Evolutionary conservation across 53 echinoderm and acorn worm species (phyloP).

Genomic region (Mesocentrotus franciscanus): DNA sequence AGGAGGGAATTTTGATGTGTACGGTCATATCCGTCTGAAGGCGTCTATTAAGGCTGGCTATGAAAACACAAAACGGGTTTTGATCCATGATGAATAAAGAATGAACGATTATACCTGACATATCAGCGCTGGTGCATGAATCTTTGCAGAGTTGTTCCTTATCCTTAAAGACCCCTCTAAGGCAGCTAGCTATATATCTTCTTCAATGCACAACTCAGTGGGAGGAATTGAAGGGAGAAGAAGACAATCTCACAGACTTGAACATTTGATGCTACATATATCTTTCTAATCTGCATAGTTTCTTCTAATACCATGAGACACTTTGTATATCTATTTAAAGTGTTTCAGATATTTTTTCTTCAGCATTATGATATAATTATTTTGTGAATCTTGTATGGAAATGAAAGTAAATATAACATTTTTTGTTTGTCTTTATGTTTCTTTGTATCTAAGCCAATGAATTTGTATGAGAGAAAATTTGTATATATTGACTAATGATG

Average conservation of each 20-base stretch:
- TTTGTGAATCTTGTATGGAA: slow-evolving; percentile 41
- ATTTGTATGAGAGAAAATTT: slow-evolving; percentile 53
- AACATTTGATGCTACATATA: background rate
- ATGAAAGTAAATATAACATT: background rate
- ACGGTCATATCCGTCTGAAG: too few relatives aligned
- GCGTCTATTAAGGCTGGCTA: too few relatives aligned
- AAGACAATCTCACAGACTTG: background rate
- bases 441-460: slow-evolving; percentile 41
- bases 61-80: too few relatives aligned
- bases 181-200: background rate
- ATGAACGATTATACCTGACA: background rate
- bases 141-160: background rate
- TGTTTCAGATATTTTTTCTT: slow-evolving; percentile 45
- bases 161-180: background rate
- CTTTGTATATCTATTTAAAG: slow-evolving; percentile 48
- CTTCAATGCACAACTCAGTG: slow-evolving; percentile 6
- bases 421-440: slow-evolving; percentile 47
- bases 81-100: too few relatives aligned
- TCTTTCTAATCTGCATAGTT: slow-evolving; percentile 25
- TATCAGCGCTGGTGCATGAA: background rate
- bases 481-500: slow-evolving; percentile 50
- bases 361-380: slow-evolving; percentile 44
- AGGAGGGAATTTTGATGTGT: background rate
- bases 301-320: background rate
- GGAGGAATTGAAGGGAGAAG: background rate